Base-by-base conservation (phyloP, 2,888 invertebrate genomes). In the Alcis repandata region DNA sequence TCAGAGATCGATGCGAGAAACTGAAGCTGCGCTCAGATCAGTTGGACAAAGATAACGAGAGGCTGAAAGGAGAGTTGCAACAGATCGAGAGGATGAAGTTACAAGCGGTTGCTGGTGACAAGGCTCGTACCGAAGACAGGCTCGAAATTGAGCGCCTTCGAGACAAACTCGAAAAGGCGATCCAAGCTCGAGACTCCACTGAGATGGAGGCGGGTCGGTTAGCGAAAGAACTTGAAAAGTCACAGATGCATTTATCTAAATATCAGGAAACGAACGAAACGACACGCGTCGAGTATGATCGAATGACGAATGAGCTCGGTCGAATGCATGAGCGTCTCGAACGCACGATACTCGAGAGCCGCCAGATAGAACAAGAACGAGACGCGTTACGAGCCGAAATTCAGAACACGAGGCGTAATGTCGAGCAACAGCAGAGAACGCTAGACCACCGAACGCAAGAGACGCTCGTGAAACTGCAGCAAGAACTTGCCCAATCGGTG, bases 1-100 rank as follows among this genome's bases (percentile, higher is more conserved):
- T 97, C 70, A 95, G 97, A 76, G 98, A 98, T 79, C 95, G 97
- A 70, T 96, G 97, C 84, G 98, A 98, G 82, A 97, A 97, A 90
- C 90, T 97, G n/a, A 96, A 96, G 78, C 85, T 95, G 61, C 95
- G 95, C 71, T 94, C 95, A 58, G 96, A 96, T 62, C 95, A 95
- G 77, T 85, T 96, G 63, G 96, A 96, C 78, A 95, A 95, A 75
- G 94, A 94, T 71, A 94, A 94, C 67, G 93, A 92, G 69, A 79
- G 93, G 59, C 88, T 94, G 11, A 94, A 94, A 75, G 87, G 89
- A 46, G 94, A 94, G 70, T 71, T 94, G 68, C 92, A 92, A 72
- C 97, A 97, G 82, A 96, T 97, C 73, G 97, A 97, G 79, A 95
- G 96, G 78, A 93, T 97, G 78, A 95, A 96, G 76, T 91, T 96